Base-by-base conservation (phyloP, 2,113 vertebrate genomes). In the Zosterops pallidus region DNA sequence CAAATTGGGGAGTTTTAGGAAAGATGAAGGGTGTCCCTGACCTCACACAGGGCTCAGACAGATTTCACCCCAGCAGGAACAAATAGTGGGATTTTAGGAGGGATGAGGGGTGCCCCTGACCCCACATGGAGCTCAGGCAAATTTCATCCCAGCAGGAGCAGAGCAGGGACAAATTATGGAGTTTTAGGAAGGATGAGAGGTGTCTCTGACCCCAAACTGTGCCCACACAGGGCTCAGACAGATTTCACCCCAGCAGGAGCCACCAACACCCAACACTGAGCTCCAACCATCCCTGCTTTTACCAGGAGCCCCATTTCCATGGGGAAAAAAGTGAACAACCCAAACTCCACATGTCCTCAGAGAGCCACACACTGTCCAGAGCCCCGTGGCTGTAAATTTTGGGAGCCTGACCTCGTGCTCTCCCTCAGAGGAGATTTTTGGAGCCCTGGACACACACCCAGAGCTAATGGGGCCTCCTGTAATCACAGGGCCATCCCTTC, bases 381-480 rank as follows among this genome's bases (percentile, higher is more conserved):
- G 44, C 7, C 47, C 68, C 71, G 72, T 15, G 22, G 55, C 85
- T 81, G 46, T 4, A 20, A 33, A 41, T 89, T 95, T 81, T 24
- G 81, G 81, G 76, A 94, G 71, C 50, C 1, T 20, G 94, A 88
- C 82, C 95, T 94, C 2, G 0, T 22, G 65, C 84, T 93, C 46
- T 11, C 72, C 64, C 76, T 57, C 92, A 82, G 12, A 94, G 92
- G 69, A 42, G 35, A 3, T 9, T 5, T 86, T 69, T 11, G 49
- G 83, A 84, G 35, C 52, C 70, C 83, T 23, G 49, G 83, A 35
- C 88, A 87, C 85, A 79, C 85, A 59, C 80, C 39, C 50, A 68
- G 37, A 20, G 16, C 77, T 29, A 57, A 93, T 69, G 74, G 59
- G 42, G 44, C 46, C 93, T 87, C 75, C 86, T 87, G 91, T 49